These are phyloP conservation scores for Drosophila sechellia DNA, from an alignment of 1,140 invertebrate genomes.

Conservation along the genomic window DNA sequence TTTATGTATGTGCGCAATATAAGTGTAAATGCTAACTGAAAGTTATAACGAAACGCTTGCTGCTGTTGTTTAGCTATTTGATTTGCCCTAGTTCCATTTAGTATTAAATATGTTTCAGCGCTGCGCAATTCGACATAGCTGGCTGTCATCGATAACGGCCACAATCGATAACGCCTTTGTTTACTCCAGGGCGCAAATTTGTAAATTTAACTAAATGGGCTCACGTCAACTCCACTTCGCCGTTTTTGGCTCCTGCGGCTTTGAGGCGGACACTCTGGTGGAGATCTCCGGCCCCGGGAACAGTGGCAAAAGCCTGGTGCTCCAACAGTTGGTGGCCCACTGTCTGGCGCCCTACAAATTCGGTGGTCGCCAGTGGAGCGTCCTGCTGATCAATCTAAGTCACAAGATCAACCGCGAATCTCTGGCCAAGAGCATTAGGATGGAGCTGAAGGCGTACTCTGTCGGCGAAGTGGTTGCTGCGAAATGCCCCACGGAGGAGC, in stretches of 20 bases:
- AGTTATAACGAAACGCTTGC: neutral
- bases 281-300: conserved; percentile 24
- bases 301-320: conserved; percentile 22
- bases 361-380: conserved; percentile 6
- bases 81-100: neutral
- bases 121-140: neutral
- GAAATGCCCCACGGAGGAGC: neutral
- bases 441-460: neutral
- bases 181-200: conserved; percentile 1
- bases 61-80: neutral
- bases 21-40: no score
- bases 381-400: conserved; percentile 17
- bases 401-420: conserved; percentile 20
- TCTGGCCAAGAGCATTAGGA: neutral
- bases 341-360: conserved; percentile 7
- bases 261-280: neutral
- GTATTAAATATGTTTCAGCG: neutral
- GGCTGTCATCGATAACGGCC: neutral
- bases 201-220: neutral
- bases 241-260: conserved; percentile 1
- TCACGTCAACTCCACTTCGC: conserved; percentile 1
- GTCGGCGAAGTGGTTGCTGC: neutral
- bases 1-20: neutral
- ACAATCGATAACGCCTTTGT: neutral
- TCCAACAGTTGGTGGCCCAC: conserved; percentile 23